Base-by-base conservation (phyloP, 2,113 vertebrate genomes). In the Podocnemis expansa region DNA sequence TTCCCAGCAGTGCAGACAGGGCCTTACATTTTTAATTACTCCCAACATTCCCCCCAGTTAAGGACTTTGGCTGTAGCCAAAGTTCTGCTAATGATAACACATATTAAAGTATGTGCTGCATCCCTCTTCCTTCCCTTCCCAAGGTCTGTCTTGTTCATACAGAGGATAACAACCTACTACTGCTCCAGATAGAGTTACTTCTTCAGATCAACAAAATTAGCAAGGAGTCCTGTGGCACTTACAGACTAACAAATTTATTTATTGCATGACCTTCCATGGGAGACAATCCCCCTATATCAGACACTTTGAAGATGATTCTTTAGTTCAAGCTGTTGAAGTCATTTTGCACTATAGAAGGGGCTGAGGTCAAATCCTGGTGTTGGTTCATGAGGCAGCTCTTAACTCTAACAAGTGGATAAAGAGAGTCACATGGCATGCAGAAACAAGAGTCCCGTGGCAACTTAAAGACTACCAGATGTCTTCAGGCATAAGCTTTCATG, bases 41-140 rank as follows among this genome's bases (percentile, higher is more conserved):
- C 16, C 17, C 34, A 67, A n/a, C 17, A 2, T 67, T 16, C 34
- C 34, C 34, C 17, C 6, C 8, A n/a, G 31, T n/a, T 31, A 90
- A 90, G 78, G 54, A 84, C 58, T 38, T 4, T 51, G 27, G 51
- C 38, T 85, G 49, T 51, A 79, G 91, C 79, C 89, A 85, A 80
- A 89, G 88, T 86, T 88, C 88, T 92, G 84, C 52, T 94, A 63
- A 9, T 5, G 38, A n/a, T 89, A 4, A 87, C 94, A 90, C 3
- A 49, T 47, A 95, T 52, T 80, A 63, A 31, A 93, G 92, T 81
- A 83, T 51, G n/a, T 55, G 38, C 56, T 91, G 82, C 38, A 43
- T 31, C 17, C 16, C 63, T 34, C 17, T 21, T 34, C 34, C 63
- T 19, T n/a, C 70, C 70, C 38, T 75, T 12, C 10, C 70, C 41